Evolutionary conservation across 2,888 invertebrate species (phyloP).

Genomic region (Ophion ventricosus): DNA sequence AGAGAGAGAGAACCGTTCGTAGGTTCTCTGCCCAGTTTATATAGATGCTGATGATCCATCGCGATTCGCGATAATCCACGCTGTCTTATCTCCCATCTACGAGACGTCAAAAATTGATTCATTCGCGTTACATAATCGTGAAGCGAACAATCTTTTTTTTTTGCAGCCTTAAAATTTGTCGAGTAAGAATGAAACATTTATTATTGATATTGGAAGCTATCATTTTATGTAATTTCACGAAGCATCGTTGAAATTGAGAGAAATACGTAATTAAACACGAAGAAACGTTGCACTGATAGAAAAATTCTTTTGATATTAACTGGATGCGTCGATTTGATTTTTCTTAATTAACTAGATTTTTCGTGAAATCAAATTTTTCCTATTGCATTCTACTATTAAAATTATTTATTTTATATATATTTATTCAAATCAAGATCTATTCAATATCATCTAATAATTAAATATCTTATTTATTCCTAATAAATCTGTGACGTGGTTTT

Average conservation of each 20-base stretch:
- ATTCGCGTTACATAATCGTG: background rate
- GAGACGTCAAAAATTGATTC: background rate
- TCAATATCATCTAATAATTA: too few relatives aligned
- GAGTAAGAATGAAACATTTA: background rate
- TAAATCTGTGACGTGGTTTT: too few relatives aligned
- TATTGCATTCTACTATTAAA: too few relatives aligned
- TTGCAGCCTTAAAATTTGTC: background rate
- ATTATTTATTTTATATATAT: too few relatives aligned
- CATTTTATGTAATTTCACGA: background rate
- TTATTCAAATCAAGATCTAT: too few relatives aligned
- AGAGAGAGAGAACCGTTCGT: conserved; percentile 42
- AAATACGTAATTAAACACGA: background rate
- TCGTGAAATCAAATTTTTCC: too few relatives aligned
- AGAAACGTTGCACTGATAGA: too few relatives aligned
- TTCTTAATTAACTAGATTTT: too few relatives aligned
- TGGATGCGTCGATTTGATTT: too few relatives aligned
- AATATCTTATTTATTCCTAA: too few relatives aligned
- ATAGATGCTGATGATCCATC: conserved; percentile 27
- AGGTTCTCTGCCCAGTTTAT: conserved; percentile 30
- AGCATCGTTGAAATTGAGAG: background rate
- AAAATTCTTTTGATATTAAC: too few relatives aligned
- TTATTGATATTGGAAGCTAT: background rate
- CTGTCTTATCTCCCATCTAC: conserved; percentile 22
- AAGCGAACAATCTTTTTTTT: background rate
- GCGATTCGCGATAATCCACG: conserved; percentile 26